Evolutionary conservation across 2,113 vertebrate species (phyloP).

Genomic region (Eidolon helvum): DNA sequence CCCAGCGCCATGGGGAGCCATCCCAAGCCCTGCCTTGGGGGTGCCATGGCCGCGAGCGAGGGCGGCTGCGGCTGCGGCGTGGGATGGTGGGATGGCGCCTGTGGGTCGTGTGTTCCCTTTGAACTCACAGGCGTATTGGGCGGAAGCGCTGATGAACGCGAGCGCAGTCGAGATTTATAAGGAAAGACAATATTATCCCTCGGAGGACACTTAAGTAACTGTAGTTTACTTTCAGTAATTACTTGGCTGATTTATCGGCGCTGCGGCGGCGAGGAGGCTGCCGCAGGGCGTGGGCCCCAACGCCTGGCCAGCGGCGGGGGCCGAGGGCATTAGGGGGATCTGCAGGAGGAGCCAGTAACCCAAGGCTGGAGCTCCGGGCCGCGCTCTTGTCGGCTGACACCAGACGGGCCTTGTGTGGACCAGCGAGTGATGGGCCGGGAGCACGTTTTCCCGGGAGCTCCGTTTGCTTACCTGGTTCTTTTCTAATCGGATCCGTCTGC

Average conservation of each 20-base stretch:
- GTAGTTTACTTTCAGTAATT: constrained; percentile 81
- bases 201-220: constrained; percentile 84
- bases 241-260: constrained; percentile 85
- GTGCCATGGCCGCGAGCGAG: background rate
- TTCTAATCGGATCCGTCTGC: background rate
- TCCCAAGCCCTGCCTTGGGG: background rate
- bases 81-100: background rate
- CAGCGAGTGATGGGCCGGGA: background rate
- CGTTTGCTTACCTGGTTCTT: background rate
- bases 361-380: background rate
- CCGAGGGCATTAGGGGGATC: constrained; percentile 56
- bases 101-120: background rate
- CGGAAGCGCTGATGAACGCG: constrained; percentile 54
- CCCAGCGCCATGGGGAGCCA: background rate
- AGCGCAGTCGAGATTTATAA: constrained; percentile 80
- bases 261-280: constrained; percentile 67
- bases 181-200: constrained; percentile 82
- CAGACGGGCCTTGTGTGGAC: background rate
- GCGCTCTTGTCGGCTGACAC: background rate
- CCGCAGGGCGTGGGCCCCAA: constrained; percentile 45
- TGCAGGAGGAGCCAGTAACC: background rate
- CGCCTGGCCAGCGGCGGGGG: constrained; percentile 69
- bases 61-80: background rate
- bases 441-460: background rate
- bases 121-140: background rate